Evolutionary conservation across 2,888 invertebrate species (phyloP).

Genomic region (Proisotoma minuta): DNA sequence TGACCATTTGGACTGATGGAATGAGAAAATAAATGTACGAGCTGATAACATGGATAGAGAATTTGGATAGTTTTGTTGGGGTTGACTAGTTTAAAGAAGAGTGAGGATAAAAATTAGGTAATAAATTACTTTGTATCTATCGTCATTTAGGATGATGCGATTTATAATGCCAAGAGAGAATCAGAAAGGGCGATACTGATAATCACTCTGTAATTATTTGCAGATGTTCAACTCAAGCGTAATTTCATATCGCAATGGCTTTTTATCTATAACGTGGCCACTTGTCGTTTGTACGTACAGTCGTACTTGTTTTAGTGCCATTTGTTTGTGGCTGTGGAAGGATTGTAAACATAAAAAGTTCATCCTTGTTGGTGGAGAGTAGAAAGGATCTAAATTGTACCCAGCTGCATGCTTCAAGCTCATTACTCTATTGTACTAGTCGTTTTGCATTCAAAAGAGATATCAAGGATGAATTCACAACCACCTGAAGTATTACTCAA

Average conservation of each 20-base stretch:
- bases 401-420: conserved; percentile 13
- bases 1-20: neutral
- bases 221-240: conserved; percentile 14
- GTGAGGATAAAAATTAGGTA: neutral
- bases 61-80: neutral
- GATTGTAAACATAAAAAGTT: conserved; percentile 16
- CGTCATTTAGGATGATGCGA: neutral
- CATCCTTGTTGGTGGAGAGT: conserved; percentile 13
- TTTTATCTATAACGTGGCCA: too few relatives aligned
- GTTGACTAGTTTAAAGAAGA: neutral
- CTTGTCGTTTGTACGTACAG: neutral
- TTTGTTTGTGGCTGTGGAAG: neutral
- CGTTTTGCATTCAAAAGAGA: conserved; percentile 5
- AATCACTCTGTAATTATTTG: conserved; percentile 18
- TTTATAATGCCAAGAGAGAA: neutral
- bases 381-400: conserved; percentile 14
- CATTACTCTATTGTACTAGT: conserved; percentile 8
- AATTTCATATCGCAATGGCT: conserved; percentile 4
- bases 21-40: neutral
- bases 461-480: conserved; percentile 6
- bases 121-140: neutral
- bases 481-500: neutral
- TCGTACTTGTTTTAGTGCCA: neutral
- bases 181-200: conserved; percentile 15
- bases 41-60: neutral